Percentiles rank a stretch among this genome's conserved stretches.
Evolutionary conservation across 2,888 invertebrate genomes (phyloP).

Genomic region (Lottia scabra): DNA sequence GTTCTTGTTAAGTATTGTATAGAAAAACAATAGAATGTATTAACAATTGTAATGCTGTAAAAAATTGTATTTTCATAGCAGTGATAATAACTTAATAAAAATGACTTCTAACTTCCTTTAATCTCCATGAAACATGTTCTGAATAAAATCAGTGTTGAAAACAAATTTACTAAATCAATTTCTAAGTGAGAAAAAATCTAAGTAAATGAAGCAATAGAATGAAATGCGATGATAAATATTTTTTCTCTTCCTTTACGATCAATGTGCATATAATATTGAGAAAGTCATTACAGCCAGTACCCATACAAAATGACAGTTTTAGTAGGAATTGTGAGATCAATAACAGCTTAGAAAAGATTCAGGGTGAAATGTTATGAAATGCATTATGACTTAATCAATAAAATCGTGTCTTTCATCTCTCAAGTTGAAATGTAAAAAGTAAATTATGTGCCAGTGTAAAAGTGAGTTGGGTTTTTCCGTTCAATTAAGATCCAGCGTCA

Average conservation of each 20-base stretch:
- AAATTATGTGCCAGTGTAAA: slow-evolving; percentile 1
- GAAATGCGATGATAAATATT: too few relatives aligned
- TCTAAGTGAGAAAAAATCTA: too few relatives aligned
- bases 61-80: too few relatives aligned
- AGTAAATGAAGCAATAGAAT: too few relatives aligned
- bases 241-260: neutral
- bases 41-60: too few relatives aligned
- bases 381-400: slow-evolving; percentile 3
- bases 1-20: too few relatives aligned
- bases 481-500: neutral
- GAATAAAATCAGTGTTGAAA: too few relatives aligned
- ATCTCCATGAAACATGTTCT: too few relatives aligned
- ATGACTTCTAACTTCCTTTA: too few relatives aligned
- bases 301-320: slow-evolving; percentile 4
- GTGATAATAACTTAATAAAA: too few relatives aligned
- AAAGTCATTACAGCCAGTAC: slow-evolving; percentile 3
- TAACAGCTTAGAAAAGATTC: slow-evolving; percentile 1
- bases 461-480: neutral
- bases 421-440: neutral
- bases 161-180: too few relatives aligned
- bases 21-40: too few relatives aligned
- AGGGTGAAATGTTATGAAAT: slow-evolving; percentile 4
- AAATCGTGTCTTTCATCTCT: neutral
- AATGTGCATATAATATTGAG: neutral
- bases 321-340: slow-evolving; percentile 1